Evolutionary conservation across 53 echinoderm and acorn worm genomes (phyloP), one percentile per base, ranked within the genome.

Genomic region (Crossaster papposus): DNA sequence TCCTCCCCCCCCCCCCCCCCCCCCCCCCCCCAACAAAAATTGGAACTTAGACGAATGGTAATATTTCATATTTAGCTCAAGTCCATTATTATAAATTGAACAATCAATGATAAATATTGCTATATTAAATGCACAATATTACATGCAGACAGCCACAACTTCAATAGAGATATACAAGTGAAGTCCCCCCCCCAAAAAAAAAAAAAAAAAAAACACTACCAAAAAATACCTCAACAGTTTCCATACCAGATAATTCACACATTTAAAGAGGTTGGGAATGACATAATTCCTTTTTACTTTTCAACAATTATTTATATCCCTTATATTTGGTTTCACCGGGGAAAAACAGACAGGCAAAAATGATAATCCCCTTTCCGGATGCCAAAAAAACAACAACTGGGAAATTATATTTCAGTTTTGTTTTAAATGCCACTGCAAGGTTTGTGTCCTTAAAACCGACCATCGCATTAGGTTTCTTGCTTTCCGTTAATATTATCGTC

Each of bases 91-190:
- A 72, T 53, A 81, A 81, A 32, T 89, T 68, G 3, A 82, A 89
- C 89, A 89, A 89, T 72, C 81, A 82, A 38, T 90, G 81, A 82
- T 90, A 90, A 81, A 72, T 90, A 90, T 90, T 90, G 81, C 82
- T 74, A 81, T 80, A 72, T 51, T 72, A 73, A 90, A 36, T 35
- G 72, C 80, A 81, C 90, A 90, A 62, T 90, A 90, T 82, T 76
- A 90, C 82, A 62, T 90, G 75, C 81, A 82, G 81, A 75, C 82
- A 81, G 53, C 86, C 37, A 74, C 68, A 36, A 81, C 22, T 74
- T 73, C 36, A 37, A 36, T 75, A 55, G 32, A 80, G 24, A 80
- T 78, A 78, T 23, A 83, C 51, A 84, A 30, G 70, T 72, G 84
- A 54, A 72, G 33, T 84, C 72, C 31, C 84, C 71, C 44, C 72